A percentile compares a stretch with the other conserved stretches of the same genome.
Conservation (phyloP, 2,113 vertebrate genomes). For the Ctenomys sociabilis region DNA sequence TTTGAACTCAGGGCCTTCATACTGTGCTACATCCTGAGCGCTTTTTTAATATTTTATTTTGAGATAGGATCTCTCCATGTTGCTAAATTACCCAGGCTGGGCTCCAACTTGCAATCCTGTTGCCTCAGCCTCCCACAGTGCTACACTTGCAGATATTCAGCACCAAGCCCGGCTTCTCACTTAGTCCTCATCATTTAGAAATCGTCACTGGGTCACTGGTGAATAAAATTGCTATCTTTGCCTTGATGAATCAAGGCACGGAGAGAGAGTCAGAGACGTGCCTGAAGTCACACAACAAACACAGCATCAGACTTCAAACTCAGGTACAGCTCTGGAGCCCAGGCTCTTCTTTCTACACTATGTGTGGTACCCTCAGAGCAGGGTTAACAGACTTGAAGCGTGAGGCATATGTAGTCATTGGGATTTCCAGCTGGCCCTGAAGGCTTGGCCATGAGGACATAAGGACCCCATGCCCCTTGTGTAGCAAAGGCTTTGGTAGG, state of each 20-base stretch:
- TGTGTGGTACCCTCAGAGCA: not conserved
- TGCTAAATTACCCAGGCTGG: not conserved
- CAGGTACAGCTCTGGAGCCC: not conserved
- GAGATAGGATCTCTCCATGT: not conserved
- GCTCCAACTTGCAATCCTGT: not conserved
- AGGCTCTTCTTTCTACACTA: not conserved
- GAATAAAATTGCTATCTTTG: not conserved
- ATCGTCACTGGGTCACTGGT: not conserved
- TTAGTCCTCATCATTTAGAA: not conserved
- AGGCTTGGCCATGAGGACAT: not conserved
- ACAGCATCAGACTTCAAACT: not conserved
- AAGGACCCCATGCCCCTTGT: not conserved
- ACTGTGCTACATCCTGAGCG: not conserved
- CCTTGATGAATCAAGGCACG: conserved; percentile 24
- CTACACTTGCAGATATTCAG: not conserved
- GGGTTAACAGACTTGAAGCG: not conserved
- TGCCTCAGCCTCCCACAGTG: not conserved
- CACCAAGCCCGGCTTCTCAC: not conserved
- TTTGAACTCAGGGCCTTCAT: not conserved
- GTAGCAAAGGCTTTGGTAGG: not conserved
- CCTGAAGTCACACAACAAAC: not conserved
- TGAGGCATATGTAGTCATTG: not conserved
- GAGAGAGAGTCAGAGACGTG: conserved; percentile 33
- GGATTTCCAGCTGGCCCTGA: not conserved
- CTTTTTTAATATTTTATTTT: not conserved